phyloP scores from a whole-genome alignment of 2,797 vertebrate genomes.

The Coccyzus lansbergi region DNA sequence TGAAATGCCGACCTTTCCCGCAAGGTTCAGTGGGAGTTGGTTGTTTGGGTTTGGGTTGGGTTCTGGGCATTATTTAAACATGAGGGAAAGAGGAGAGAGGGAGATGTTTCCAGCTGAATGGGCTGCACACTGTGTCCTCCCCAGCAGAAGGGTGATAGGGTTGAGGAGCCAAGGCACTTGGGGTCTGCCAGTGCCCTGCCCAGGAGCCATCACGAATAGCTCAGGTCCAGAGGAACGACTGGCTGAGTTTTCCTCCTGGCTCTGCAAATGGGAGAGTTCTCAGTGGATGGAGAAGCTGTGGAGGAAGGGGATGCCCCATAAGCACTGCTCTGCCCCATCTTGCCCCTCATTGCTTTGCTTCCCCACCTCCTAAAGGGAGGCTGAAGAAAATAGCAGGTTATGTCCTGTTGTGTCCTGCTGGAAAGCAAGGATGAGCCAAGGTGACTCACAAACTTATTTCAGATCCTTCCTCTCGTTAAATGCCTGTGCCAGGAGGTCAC shows the following conservation, averaged over 20 bases:
- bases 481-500: neutral
- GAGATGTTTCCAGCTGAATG: neutral
- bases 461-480: neutral
- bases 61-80: constrained; percentile 40
- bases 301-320: neutral
- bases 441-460: constrained; percentile 38
- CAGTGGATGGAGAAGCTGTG: neutral
- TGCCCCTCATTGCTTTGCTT: neutral
- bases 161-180: neutral
- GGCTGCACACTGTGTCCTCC: neutral
- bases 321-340: neutral
- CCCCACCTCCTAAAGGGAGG: neutral
- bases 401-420: neutral
- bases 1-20: constrained; percentile 55
- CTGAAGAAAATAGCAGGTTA: neutral
- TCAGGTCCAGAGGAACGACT: neutral
- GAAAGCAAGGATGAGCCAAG: constrained; percentile 37
- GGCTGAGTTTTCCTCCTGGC: neutral
- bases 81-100: neutral
- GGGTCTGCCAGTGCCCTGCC: neutral
- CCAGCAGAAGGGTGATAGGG: neutral
- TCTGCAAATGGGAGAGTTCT: neutral
- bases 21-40: constrained; percentile 36
- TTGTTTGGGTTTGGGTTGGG: constrained; percentile 46
- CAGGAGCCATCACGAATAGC: neutral